Evolutionary conservation across 2,113 vertebrate species (phyloP), one percentile per base, ranked within the genome.

Genomic region (Balaeniceps rex): DNA sequence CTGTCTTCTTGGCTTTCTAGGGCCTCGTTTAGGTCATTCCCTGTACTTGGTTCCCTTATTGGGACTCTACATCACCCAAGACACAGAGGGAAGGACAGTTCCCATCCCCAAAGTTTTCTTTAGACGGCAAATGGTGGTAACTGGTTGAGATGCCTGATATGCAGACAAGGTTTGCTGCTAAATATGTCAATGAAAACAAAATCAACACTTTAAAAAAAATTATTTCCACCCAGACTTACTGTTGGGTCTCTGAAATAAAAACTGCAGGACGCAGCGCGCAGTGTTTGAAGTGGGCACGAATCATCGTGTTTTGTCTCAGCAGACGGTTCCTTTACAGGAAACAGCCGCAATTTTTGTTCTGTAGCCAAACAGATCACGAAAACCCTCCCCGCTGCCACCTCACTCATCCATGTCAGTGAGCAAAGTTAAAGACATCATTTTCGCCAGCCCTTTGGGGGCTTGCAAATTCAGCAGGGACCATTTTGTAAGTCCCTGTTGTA

Each of bases 261-360:
- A 36, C 74, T 78, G 61, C 74, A 84, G 69, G 61, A 88, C n/a
- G 2, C 51, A 82, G 47, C 0, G 0, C 0, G 0, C 11, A 10
- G 40, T 4, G 5, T 90, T 96, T 97, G 90, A 93, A 90, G 83
- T 72, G 65, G 91, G 86, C 76, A 65, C 2, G 0, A 36, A 36
- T 44, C 4, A 8, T 92, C 31, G 4, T 10, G 58, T 87, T 93
- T 95, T 96, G 65, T 40, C 69, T 93, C 77, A 87, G 74, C 61
- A 60, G 61, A 57, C 0, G 0, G 77, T 24, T 95, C 38, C 68
- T 88, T 95, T 68, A 90, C 83, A 96, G 93, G 96, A 97, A 97
- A 21, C 77, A 49, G 24, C 49, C 82, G 77, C 68, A 63, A 72
- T 40, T 84, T 88, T 91, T 82, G 61, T 92, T 94, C 65, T 84